A percentile compares a stretch with the other conserved stretches of the same genome.
These are phyloP conservation scores for Diarsia rubi DNA, from an alignment of 2,888 invertebrate genomes.

Conservation along the genomic window DNA sequence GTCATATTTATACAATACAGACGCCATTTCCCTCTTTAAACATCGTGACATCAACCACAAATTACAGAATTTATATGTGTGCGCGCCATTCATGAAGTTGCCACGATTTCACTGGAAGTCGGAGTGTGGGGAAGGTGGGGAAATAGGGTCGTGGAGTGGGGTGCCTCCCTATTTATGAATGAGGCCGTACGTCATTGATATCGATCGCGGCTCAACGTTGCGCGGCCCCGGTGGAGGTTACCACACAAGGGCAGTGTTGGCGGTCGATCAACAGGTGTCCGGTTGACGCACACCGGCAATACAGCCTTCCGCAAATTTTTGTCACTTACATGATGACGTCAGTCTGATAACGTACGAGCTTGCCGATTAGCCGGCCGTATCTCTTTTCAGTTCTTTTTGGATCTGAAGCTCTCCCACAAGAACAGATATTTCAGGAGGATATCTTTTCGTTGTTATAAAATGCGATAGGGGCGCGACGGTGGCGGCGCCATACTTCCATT, in stretches of 20 bases:
- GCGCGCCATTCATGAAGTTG: conserved; percentile 86
- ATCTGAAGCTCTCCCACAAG: neutral
- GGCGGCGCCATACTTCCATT: conserved; percentile 16
- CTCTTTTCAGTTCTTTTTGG: conserved; percentile 21
- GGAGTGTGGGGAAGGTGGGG: conserved; percentile 73
- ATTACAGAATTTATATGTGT: conserved; percentile 73
- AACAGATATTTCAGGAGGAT: conserved; percentile 1
- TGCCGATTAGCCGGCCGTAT: conserved; percentile 25
- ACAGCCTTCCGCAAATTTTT: conserved; percentile 76
- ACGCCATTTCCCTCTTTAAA: conserved; percentile 54
- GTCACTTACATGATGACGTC: conserved; percentile 80
- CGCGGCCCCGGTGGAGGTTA: conserved; percentile 81
- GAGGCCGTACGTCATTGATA: conserved; percentile 89
- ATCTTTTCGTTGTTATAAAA: conserved; percentile 6
- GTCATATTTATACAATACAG: conserved; percentile 54
- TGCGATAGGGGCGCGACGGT: neutral
- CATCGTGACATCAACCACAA: conserved; percentile 59
- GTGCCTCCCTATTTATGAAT: conserved; percentile 87
- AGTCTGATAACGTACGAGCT: conserved; percentile 55
- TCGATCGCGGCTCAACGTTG: conserved; percentile 79
- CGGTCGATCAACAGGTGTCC: conserved; percentile 86
- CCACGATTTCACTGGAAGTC: conserved; percentile 70
- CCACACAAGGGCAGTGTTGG: conserved; percentile 84
- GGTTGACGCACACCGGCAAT: conserved; percentile 80
- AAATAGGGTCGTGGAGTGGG: conserved; percentile 68